A percentile compares a stretch with the other conserved stretches of the same genome.
These are phyloP conservation scores for Trachemys scripta DNA, from an alignment of 2,113 vertebrate species.

Conservation along the genomic window DNA sequence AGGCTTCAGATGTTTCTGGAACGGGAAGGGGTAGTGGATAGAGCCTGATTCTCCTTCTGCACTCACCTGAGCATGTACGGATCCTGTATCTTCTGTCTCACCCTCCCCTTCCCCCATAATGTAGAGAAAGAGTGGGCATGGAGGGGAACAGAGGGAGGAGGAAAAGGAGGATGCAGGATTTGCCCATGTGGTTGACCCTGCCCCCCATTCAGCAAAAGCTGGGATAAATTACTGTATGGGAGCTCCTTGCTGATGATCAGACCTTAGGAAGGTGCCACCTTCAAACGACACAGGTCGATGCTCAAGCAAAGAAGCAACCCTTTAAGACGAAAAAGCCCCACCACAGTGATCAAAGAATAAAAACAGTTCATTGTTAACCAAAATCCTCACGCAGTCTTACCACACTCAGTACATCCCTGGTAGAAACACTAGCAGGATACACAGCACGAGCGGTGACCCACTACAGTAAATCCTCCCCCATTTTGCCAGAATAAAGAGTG, in stretches of 20 bases:
- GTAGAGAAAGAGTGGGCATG: not conserved
- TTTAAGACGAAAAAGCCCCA: not conserved
- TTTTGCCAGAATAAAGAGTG: accelerated
- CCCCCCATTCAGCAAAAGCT: not conserved
- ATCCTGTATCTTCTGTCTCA: not conserved
- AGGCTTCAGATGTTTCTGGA: not conserved
- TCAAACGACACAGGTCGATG: accelerated
- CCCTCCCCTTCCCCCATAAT: accelerated
- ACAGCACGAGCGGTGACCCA: accelerated
- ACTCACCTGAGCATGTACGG: accelerated
- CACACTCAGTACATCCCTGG: not conserved
- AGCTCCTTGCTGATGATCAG: accelerated
- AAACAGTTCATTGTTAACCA: not conserved
- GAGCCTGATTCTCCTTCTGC: accelerated
- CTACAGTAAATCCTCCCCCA: not conserved
- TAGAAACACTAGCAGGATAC: accelerated
- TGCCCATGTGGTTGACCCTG: not conserved
- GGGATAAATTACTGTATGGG: not conserved
- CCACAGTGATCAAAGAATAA: not conserved
- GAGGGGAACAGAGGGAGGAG: not conserved
- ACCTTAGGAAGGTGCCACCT: not conserved
- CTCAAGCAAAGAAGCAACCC: not conserved
- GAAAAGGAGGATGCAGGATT: not conserved
- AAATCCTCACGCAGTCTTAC: accelerated
- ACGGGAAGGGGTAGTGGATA: accelerated